phyloP scores from a whole-genome alignment of 2,888 invertebrate genomes.

The Dione juno region DNA sequence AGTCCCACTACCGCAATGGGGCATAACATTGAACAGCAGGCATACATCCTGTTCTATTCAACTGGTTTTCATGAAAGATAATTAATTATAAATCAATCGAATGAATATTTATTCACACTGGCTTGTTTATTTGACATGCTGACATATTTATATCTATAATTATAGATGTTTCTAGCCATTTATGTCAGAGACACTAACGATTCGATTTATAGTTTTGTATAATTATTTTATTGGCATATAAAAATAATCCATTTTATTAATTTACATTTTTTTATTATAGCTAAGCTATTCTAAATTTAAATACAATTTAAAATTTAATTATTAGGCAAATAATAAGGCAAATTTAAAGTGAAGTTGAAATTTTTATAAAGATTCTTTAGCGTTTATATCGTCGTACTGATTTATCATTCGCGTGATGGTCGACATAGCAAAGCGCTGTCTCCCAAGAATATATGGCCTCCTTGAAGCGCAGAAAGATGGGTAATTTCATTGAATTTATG shows the following conservation, averaged over 20 bases:
- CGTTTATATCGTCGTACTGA: constrained; percentile 65
- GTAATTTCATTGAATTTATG: constrained; percentile 82
- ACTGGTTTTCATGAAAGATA: not conserved
- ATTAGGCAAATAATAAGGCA: not conserved
- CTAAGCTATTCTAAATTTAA: not conserved
- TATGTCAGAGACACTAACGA: not conserved
- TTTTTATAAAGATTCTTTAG: constrained; percentile 57
- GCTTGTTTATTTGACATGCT: not conserved
- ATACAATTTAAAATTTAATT: too few relatives aligned
- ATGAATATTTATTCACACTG: too few relatives aligned
- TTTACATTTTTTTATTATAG: not conserved
- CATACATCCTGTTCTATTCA: not conserved
- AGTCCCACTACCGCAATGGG: not conserved
- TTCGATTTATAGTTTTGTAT: not conserved
- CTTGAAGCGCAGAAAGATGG: constrained; percentile 81
- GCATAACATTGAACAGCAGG: not conserved
- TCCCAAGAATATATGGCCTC: constrained; percentile 77
- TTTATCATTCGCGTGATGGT: constrained; percentile 78
- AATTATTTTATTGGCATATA: not conserved
- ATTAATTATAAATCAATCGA: too few relatives aligned
- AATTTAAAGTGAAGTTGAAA: constrained; percentile 39
- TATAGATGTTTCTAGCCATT: not conserved
- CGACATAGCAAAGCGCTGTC: constrained; percentile 76
- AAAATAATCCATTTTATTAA: not conserved
- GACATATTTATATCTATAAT: not conserved